Conservation (phyloP, 2,888 invertebrate genomes). For the Pyrrhia umbra region DNA sequence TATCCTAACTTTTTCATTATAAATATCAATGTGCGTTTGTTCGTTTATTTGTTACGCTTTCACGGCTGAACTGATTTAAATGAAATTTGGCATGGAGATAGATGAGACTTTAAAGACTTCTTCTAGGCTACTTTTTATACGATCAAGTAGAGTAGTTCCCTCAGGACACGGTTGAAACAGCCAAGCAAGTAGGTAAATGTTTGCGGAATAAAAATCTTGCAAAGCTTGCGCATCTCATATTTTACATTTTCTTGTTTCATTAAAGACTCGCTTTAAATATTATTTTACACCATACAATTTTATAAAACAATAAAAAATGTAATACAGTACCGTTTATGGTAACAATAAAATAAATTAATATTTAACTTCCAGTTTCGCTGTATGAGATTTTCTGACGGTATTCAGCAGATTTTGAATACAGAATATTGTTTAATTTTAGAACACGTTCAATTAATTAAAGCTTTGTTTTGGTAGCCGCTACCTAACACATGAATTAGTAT, state of each 20-base stretch:
- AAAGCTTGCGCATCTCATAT: no score
- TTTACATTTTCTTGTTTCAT: background rate
- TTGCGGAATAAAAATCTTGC: no score
- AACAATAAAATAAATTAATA: slow-evolving; percentile 20
- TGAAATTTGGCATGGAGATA: no score
- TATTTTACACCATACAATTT: background rate
- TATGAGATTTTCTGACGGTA: background rate
- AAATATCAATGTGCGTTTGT: no score
- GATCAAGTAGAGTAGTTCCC: no score
- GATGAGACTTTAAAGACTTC: no score
- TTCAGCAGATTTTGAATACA: background rate
- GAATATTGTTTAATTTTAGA: background rate
- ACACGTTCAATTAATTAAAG: background rate
- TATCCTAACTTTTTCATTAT: no score
- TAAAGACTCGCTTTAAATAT: no score
- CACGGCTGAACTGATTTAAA: no score
- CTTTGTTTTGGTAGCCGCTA: background rate
- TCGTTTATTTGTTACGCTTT: no score
- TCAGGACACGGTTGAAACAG: background rate
- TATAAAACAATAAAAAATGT: background rate
- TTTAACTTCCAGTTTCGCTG: background rate
- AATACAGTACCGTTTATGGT: no score
- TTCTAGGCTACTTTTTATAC: no score
- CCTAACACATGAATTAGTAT: background rate
- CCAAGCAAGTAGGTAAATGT: background rate